Evolutionary conservation across 2,797 vertebrate genomes (phyloP), one percentile per base, ranked within the genome.

Genomic region (Petrocephalus schoutedeni): DNA sequence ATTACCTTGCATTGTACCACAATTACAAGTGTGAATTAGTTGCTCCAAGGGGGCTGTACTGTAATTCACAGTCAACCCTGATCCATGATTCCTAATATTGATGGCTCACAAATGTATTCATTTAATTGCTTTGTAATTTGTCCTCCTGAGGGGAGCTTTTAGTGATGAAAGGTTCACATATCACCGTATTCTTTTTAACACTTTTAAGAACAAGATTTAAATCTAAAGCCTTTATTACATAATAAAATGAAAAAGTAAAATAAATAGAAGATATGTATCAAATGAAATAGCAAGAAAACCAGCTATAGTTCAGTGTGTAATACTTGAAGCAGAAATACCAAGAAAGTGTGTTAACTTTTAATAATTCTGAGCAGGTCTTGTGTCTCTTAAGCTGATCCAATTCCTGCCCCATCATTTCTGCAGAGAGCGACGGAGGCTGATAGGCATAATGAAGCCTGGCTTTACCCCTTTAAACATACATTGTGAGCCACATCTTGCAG

Each of bases 401-500:
- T 93, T 91, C 89, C 87, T 89, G 84, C 87, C 87, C 88, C 90
- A 89, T 92, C 91, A 91, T 91, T 91, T 89, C n/a, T 16, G 87
- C 71, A 53, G 77, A 90, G 89, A 92, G 90, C 87, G 89, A 89
- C 82, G 90, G 92, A 86, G 64, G 19, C 49, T 85, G 89, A 92
- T 92, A 92, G 92, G 89, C 90, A 51, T 89, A 89, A 89, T 89
- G 89, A 91, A 19, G 45, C 89, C 87, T 87, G 87, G 89, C 88
- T 93, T 92, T 91, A 88, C 88, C 92, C 87, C 89, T 80, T 87
- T 89, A 91, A 92, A 91, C 89, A 86, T 89, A 90, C 85, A 89
- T 88, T 90, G 77, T 74, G 83, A 88, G 71, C 87, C 90, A 91
- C 88, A 88, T 86, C 85, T 87, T 83, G 41, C 61, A 89, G n/a